Evolutionary conservation across 2,888 invertebrate genomes (phyloP), one percentile per base, ranked within the genome.

Genomic region (Scelioninae gen. 2): DNA sequence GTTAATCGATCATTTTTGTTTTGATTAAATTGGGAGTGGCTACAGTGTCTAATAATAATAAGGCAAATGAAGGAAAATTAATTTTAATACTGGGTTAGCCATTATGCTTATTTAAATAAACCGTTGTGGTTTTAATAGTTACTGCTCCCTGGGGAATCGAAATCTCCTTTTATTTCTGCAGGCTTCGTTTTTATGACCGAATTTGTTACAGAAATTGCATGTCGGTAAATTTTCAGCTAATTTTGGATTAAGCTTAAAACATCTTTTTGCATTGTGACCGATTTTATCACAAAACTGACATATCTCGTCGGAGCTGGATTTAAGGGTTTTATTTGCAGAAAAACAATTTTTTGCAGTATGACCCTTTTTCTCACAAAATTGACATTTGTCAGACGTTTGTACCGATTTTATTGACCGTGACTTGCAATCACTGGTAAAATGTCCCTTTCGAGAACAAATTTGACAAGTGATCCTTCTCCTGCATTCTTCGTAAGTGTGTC

Each of bases 281-380:
- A n/a, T n/a, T n/a, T n/a, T n/a, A 2, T 60, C 58, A 33, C 58
- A 60, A 41, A 46, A 60, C 15, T 60, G 58, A 22, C 58, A 60
- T 6, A 46, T n/a, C 11, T 35, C 2, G 0, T n/a, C 16, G 6
- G 4, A 35, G 46, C 1, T 22, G 46, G 6, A n/a, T n/a, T n/a
- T n/a, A n/a, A n/a, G n/a, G n/a, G n/a, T n/a, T n/a, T n/a, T n/a
- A n/a, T n/a, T n/a, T n/a, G n/a, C n/a, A n/a, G n/a, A n/a, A n/a
- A n/a, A n/a, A n/a, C n/a, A n/a, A n/a, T n/a, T n/a, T n/a, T 13
- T 28, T 46, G 58, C 58, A 2, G 45, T 46, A 18, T 58, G 58
- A 1, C 58, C 58, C 0, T n/a, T 35, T 35, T 35, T 6, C 7
- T 35, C n/a, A 35, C 35, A 58, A 28, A 13, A 45, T 22, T 58